Evolutionary conservation across 2,797 vertebrate species (phyloP), one percentile per base, ranked within the genome.

Genomic region (Myotis vivesi): DNA sequence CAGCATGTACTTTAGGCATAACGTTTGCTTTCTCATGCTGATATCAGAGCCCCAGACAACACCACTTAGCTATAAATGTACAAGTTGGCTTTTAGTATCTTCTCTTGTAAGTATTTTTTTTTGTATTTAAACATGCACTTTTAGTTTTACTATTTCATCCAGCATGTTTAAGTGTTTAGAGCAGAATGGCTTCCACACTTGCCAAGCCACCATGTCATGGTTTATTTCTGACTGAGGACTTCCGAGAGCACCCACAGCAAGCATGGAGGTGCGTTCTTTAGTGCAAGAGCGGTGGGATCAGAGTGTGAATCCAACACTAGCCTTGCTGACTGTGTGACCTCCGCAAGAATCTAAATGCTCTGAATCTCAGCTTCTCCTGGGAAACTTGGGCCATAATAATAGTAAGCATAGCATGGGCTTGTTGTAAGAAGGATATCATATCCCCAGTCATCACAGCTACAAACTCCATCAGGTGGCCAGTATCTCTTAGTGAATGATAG

Each of bases 1-100:
- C 3, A 59, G 80, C 80, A 59, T 91, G 46, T 71, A 91, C 80
- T 95, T 94, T 95, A 80, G 25, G 25, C n/a, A 87, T 68, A 28
- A 77, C 41, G 71, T 88, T 72, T 87, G 71, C 83, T 76, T 95
- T 95, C 91, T 93, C 51, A 41, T 38, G 38, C 38, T 51, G 44
- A 44, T 82, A n/a, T 66, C 41, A 91, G 72, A 82, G 83, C 57
- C 36, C 41, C 16, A 38, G 46, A 66, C 20, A n/a, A 6, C 64
- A 36, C 49, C 57, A 36, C 9, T 95, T 66, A 77, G 44, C 55
- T 81, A 1, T 77, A 72, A 87, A 46, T 13, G 15, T 71, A 16
- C 22, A 53, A 4, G 4, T 76, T 91, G 79, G 7, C 20, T 62
- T 75, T 89, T 11, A n/a, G 53, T 86, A 15, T 59, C 38, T 84